These are phyloP conservation scores for Pachyrhynchus sulphureomaculatus DNA, from an alignment of 1,140 invertebrate genomes.

Conservation along the genomic window DNA sequence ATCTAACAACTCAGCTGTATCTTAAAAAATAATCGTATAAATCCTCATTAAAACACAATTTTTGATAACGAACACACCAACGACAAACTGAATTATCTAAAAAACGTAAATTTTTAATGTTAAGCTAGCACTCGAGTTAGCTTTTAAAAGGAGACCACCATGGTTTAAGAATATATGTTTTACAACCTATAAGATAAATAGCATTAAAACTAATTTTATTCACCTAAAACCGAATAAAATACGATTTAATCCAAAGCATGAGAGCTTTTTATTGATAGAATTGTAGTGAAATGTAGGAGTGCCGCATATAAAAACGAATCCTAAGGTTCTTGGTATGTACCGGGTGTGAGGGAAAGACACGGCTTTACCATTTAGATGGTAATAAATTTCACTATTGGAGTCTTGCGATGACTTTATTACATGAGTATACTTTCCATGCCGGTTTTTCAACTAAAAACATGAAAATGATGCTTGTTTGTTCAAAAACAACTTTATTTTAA, in stretches of 20 bases:
- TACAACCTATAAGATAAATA: constrained; percentile 20
- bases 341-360: constrained; percentile 26
- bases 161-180: constrained; percentile 14
- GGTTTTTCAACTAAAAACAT: too few relatives aligned
- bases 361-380: constrained; percentile 28
- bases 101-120: constrained; percentile 20
- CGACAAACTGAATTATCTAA: constrained; percentile 2
- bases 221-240: constrained; percentile 20
- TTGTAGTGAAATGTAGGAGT: constrained; percentile 26
- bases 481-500: too few relatives aligned
- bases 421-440: too few relatives aligned
- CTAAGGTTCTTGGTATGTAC: constrained; percentile 5
- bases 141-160: constrained; percentile 5
- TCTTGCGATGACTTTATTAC: constrained; percentile 21
- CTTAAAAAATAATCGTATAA: neutral
- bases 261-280: constrained; percentile 28
- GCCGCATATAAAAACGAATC: constrained; percentile 17
- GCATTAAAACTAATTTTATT: constrained; percentile 25
- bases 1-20: neutral
- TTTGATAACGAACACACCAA: neutral
- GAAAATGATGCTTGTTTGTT: too few relatives aligned
- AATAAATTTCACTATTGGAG: constrained; percentile 29
- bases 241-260: constrained; percentile 10
- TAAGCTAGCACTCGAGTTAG: constrained; percentile 5
- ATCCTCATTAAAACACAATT: constrained; percentile 4